Base-by-base conservation (phyloP, 2,113 vertebrate species). In the Chionodraco myersi region DNA sequence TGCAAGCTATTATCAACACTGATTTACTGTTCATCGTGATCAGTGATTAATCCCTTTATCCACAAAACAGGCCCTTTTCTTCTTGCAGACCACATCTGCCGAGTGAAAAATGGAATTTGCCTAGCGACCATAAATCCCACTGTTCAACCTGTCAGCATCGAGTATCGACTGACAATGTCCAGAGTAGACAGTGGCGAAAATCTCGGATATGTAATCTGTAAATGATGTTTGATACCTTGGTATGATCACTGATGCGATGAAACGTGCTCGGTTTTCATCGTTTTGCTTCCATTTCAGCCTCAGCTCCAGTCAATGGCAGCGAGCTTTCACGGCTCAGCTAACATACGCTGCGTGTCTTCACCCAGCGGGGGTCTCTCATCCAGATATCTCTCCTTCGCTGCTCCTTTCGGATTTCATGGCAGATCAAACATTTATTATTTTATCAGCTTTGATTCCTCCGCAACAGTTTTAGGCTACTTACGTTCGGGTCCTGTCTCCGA, bases 351-450 rank as follows among this genome's bases (percentile, higher is more conserved):
- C 87, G 69, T 85, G 90, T 92, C 92, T 87, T 84, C 92, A 66
- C 88, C 90, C 89, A 82, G 89, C 81, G 89, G 85, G 85, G 87
- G 84, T 89, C 91, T 91, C 87, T 88, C 89, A 89, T 93, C 92
- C 87, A 83, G 83, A 77, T 62, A 76, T 77, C 73, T 69, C 57
- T 64, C 45, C 70, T 64, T 47, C 10, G 78, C 78, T 73, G 81
- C 79, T 87, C 82, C 86, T 81, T 79, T 76, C 69, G 82, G 81
- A 82, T 89, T 84, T 90, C 77, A 65, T 63, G 76, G 75, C 72
- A 87, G 72, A 88, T 90, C 72, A 87, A 34, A 68, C 80, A 59
- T 84, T 86, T 88, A 81, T 92, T 82, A 85, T 58, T 34, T 86
- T 47, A 85, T 89, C 85, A 83, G 75, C 89, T 73, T 16, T 63